Evolutionary conservation across 2,797 vertebrate species (phyloP).

Genomic region (Premnoplex brunnescens): DNA sequence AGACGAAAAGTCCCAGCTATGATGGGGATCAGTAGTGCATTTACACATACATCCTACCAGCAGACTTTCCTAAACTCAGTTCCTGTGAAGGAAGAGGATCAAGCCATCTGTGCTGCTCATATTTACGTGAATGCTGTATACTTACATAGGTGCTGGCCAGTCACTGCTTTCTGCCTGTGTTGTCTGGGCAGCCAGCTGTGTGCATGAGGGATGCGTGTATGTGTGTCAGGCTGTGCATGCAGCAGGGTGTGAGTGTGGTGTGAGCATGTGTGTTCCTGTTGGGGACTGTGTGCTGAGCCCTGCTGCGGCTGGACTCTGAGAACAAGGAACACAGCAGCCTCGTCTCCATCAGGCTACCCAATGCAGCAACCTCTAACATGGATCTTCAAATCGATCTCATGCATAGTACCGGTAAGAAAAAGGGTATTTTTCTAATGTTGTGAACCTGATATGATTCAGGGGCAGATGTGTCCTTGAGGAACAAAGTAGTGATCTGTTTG

Average conservation of each 20-base stretch:
- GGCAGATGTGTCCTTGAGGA: not conserved
- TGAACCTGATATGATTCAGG: not conserved
- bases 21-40: not conserved
- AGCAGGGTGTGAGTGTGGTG: not conserved
- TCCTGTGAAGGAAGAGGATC: not conserved
- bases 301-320: not conserved
- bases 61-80: not conserved
- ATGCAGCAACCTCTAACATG: not conserved
- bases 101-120: not conserved
- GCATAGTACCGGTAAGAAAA: not conserved
- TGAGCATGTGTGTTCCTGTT: accelerated
- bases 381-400: not conserved
- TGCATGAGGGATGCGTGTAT: not conserved
- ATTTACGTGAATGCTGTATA: not conserved
- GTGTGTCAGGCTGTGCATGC: not conserved
- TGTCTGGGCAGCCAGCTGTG: not conserved
- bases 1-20: not conserved
- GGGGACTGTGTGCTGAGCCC: not conserved
- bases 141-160: not conserved
- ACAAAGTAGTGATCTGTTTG: not conserved
- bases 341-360: not conserved
- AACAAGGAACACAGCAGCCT: not conserved
- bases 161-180: not conserved
- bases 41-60: not conserved
- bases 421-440: not conserved